These are phyloP conservation scores for Chironomus striatipennis DNA, from an alignment of 1,140 invertebrate genomes.

Conservation along the genomic window DNA sequence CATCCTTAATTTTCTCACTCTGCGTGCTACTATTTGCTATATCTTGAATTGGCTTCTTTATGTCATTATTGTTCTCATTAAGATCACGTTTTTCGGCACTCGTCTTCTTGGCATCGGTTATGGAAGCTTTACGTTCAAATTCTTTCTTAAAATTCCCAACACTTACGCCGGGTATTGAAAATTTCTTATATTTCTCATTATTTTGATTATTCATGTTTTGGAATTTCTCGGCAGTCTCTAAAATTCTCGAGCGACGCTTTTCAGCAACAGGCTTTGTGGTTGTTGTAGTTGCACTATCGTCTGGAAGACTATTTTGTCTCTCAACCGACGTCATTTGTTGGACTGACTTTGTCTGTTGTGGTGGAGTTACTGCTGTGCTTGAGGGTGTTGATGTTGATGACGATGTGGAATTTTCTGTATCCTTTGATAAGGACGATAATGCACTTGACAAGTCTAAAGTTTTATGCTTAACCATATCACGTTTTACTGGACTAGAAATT, in stretches of 20 bases:
- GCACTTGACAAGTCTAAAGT: conserved; percentile 38
- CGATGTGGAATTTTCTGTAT: background rate
- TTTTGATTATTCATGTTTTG: conserved; percentile 46
- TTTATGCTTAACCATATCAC: conserved; percentile 36
- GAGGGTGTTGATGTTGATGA: conserved; percentile 22
- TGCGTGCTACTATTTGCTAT: conserved; percentile 30
- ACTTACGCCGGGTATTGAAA: conserved; percentile 69
- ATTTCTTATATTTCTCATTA: conserved; percentile 62
- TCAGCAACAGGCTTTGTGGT: conserved; percentile 38
- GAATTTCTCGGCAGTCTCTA: conserved; percentile 63
- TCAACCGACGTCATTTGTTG: conserved; percentile 27
- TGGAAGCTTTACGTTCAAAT: conserved; percentile 67
- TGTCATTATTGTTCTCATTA: background rate
- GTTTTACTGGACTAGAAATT: conserved; percentile 30
- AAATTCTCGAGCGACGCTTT: conserved; percentile 56
- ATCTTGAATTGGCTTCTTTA: background rate
- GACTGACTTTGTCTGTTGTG: conserved; percentile 26
- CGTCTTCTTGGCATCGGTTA: conserved; percentile 37
- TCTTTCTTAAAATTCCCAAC: conserved; percentile 75
- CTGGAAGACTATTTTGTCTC: conserved; percentile 38
- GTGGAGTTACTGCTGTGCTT: conserved; percentile 18
- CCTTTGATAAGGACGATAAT: conserved; percentile 32
- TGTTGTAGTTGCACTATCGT: conserved; percentile 30
- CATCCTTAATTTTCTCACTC: too few relatives aligned
- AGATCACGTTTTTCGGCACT: background rate